Evolutionary conservation across 2,113 vertebrate species (phyloP).

Genomic region (Penelope pileata): DNA sequence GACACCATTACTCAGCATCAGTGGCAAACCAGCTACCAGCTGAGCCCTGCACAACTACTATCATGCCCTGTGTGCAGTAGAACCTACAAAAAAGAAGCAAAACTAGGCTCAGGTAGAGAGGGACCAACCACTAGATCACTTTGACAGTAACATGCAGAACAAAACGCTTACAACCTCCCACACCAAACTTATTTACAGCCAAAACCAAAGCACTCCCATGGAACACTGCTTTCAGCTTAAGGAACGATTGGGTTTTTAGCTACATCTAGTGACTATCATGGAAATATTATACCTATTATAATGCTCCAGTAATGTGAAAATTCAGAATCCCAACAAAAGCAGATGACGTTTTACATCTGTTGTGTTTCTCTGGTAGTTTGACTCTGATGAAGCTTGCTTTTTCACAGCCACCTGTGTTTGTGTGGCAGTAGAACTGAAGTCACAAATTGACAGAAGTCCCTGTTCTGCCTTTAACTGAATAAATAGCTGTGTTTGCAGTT

Average conservation of each 20-base stretch:
- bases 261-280: background rate
- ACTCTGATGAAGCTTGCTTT: background rate
- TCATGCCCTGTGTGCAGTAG: background rate
- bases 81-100: background rate
- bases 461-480: background rate
- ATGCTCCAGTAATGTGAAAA: background rate
- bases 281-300: background rate
- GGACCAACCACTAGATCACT: background rate
- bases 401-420: background rate
- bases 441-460: background rate
- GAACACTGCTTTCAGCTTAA: background rate
- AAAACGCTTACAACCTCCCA: background rate
- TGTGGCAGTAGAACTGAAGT: background rate
- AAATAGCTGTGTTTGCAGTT: background rate
- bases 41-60: background rate
- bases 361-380: background rate
- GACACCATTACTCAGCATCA: background rate
- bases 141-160: background rate
- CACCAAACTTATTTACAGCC: background rate
- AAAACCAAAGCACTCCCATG: background rate
- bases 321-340: background rate
- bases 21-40: background rate
- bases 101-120: background rate
- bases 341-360: background rate
- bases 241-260: background rate